phyloP scores from a whole-genome alignment of 2,113 vertebrate genomes.

The Serinus canaria region DNA sequence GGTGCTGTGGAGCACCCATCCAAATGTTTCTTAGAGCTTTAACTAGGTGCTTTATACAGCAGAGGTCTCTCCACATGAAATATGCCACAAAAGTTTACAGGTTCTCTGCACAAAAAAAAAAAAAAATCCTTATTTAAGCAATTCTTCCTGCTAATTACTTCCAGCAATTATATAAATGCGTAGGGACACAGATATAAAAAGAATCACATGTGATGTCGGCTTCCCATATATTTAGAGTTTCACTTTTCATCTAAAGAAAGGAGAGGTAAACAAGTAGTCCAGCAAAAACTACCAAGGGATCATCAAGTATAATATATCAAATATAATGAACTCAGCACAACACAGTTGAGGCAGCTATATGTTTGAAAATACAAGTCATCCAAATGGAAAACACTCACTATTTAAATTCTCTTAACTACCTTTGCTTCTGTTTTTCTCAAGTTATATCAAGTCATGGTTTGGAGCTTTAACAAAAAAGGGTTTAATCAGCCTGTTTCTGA shows the following conservation, averaged over 20 bases:
- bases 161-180: constrained; percentile 36
- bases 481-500: neutral
- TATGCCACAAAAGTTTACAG: neutral
- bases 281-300: neutral
- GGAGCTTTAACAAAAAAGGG: neutral
- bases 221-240: neutral
- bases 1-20: neutral
- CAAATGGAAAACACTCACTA: neutral
- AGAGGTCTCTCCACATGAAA: neutral
- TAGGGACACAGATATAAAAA: neutral
- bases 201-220: neutral
- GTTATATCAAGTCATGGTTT: neutral
- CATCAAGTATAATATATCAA: neutral
- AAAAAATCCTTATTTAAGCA: neutral
- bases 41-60: neutral
- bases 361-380: neutral
- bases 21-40: neutral
- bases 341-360: neutral
- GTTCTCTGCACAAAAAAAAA: neutral
- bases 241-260: neutral
- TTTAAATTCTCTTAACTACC: neutral
- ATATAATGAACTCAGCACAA: neutral
- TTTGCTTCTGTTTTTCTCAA: neutral
- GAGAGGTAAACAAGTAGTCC: neutral
- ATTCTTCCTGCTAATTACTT: constrained; percentile 28